Evolutionary conservation across 2,888 invertebrate genomes (phyloP).

Genomic region (Zonitis immaculata): DNA sequence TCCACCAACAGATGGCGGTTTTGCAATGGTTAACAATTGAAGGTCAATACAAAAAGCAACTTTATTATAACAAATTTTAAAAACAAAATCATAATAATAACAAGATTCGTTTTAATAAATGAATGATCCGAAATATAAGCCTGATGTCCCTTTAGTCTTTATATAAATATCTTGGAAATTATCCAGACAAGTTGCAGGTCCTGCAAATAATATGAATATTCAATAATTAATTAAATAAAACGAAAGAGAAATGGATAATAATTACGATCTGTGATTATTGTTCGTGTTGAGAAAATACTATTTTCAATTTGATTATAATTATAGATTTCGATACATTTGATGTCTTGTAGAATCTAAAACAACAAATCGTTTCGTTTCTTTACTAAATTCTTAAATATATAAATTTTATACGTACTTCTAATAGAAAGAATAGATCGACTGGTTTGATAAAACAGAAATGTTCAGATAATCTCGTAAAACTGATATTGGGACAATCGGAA

Average conservation of each 20-base stretch:
- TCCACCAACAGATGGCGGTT: background rate
- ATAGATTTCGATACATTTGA: conserved; percentile 54
- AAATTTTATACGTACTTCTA: conserved; percentile 53
- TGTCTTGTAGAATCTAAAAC: conserved; percentile 53
- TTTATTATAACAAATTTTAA: too few species aligned
- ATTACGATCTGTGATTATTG: conserved; percentile 43
- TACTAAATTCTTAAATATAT: too few species aligned
- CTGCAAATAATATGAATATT: too few species aligned
- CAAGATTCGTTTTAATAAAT: too few species aligned
- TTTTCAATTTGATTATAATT: conserved; percentile 40
- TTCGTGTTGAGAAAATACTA: conserved; percentile 50
- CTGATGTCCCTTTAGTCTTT: conserved; percentile 25
- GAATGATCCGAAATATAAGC: conserved; percentile 30
- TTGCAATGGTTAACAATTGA: too few species aligned
- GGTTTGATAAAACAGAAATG: conserved; percentile 65
- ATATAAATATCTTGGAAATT: conserved; percentile 32
- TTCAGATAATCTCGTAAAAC: conserved; percentile 52
- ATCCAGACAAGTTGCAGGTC: conserved; percentile 32
- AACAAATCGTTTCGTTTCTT: too few species aligned
- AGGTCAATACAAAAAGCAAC: too few species aligned
- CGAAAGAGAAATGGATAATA: too few species aligned
- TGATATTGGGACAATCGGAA: conserved; percentile 58
- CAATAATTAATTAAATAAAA: too few species aligned
- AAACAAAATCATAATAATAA: too few species aligned
- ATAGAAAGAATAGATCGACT: conserved; percentile 56